These are phyloP conservation scores for Drosophila rubida DNA, from an alignment of 2,888 invertebrate species.

Conservation along the genomic window DNA sequence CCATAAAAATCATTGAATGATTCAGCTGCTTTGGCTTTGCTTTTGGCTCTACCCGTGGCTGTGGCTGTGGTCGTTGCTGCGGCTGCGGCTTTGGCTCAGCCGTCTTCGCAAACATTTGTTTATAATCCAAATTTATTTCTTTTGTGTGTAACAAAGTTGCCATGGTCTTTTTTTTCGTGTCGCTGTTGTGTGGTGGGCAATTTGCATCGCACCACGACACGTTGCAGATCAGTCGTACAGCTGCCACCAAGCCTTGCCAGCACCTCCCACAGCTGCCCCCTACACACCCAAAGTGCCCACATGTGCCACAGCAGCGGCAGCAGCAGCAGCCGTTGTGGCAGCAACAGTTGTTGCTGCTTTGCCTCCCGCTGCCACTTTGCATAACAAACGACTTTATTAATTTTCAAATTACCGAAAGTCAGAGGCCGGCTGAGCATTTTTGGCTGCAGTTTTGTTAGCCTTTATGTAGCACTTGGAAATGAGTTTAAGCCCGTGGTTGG, in stretches of 20 bases:
- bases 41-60: neutral
- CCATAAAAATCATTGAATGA: conserved; percentile 19
- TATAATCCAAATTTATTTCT: conserved; percentile 15
- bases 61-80: neutral
- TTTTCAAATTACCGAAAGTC: conserved; percentile 79
- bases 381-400: conserved; percentile 81
- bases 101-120: conserved; percentile 23
- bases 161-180: conserved; percentile 29
- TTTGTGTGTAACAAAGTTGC: conserved; percentile 45
- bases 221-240: conserved; percentile 50
- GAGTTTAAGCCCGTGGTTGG: conserved; percentile 51
- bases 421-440: conserved; percentile 78
- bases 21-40: conserved; percentile 14
- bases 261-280: conserved; percentile 50
- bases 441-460: conserved; percentile 65
- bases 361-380: conserved; percentile 74
- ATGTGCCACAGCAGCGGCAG: conserved; percentile 26
- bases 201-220: conserved; percentile 52
- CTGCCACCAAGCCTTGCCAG: conserved; percentile 57
- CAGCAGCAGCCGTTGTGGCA: conserved; percentile 19
- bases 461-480: conserved; percentile 74
- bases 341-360: conserved; percentile 36
- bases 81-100: neutral
- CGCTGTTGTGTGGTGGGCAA: conserved; percentile 30
- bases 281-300: conserved; percentile 46